phyloP scores from a whole-genome alignment of 2,113 vertebrate genomes.

The Shinisaurus crocodilurus region DNA sequence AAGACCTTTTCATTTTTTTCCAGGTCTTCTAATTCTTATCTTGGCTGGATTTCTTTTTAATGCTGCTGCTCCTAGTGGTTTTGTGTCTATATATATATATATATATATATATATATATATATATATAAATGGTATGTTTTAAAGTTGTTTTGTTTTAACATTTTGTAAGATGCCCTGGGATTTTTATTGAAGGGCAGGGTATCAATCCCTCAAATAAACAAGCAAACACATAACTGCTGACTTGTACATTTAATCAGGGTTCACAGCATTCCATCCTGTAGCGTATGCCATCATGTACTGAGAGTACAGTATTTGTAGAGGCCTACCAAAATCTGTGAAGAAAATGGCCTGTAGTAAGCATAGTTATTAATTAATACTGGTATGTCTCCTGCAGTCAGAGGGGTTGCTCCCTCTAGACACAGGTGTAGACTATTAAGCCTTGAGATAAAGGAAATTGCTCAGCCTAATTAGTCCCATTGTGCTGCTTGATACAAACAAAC shows the following conservation, averaged over 20 bases:
- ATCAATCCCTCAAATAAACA: background rate
- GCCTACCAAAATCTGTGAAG: slow-evolving; percentile 7
- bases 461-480: slow-evolving; percentile 31
- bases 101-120: too few species aligned
- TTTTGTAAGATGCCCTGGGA: background rate
- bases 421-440: background rate
- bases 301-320: background rate
- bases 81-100: too few species aligned
- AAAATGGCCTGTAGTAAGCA: slow-evolving; percentile 9
- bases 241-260: background rate
- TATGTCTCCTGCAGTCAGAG: background rate
- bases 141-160: background rate
- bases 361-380: slow-evolving; percentile 41
- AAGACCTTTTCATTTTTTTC: background rate
- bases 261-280: background rate
- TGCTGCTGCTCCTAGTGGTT: background rate
- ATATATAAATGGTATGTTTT: background rate
- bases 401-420: background rate
- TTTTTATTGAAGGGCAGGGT: background rate
- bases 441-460: slow-evolving; percentile 28
- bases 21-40: background rate
- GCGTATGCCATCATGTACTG: background rate
- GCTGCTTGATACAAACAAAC: slow-evolving; percentile 11
- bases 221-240: background rate
- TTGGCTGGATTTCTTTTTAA: background rate